Evolutionary conservation across 2,113 vertebrate species (phyloP), one percentile per base, ranked within the genome.

Genomic region (Alligator sinensis): DNA sequence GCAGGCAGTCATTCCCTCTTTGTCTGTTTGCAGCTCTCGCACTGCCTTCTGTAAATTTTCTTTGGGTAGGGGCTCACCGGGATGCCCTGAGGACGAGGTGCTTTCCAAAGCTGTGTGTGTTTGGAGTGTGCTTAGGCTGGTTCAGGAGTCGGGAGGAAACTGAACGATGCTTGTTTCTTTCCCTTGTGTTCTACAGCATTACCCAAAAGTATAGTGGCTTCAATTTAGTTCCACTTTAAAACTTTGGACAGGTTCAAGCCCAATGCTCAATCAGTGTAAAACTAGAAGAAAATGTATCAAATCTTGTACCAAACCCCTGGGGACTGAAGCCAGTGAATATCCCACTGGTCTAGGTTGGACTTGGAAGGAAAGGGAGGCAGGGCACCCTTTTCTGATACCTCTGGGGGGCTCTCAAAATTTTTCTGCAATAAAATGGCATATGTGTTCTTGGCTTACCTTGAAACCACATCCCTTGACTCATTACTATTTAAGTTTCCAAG

Each of bases 371-470:
- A 27, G 18, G 16, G 38, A 27, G 19, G 38, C 38, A n/a, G 61
- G 2, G 34, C 1, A 3, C 2, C 70, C 70, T 74, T 17, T 38
- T 59, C 54, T 60, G 0, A 1, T 60, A 57, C n/a, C 74, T 38
- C 62, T 59, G 1, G 2, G 54, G n/a, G 1, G 28, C 25, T 15
- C 54, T 22, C 27, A 77, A 64, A 60, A 86, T 34, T 9, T 17
- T 0, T 7, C 19, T 25, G 47, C 4, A 72, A 38, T 72, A 70
- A 14, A 74, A 77, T 59, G n/a, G 22, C 54, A 11, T 3, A 13
- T 57, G 27, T 57, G 80, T 21, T 22, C 21, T 15, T 81, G 62
- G 80, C 62, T 85, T 21, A 7, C 60, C 47, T 47, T n/a, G 76
- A 27, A 28, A 1, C 38, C 57, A 10, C 30, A 28, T 22, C 81